Evolutionary conservation across 2,797 vertebrate genomes (phyloP), one percentile per base, ranked within the genome.

Genomic region (Aplochiton taeniatus): DNA sequence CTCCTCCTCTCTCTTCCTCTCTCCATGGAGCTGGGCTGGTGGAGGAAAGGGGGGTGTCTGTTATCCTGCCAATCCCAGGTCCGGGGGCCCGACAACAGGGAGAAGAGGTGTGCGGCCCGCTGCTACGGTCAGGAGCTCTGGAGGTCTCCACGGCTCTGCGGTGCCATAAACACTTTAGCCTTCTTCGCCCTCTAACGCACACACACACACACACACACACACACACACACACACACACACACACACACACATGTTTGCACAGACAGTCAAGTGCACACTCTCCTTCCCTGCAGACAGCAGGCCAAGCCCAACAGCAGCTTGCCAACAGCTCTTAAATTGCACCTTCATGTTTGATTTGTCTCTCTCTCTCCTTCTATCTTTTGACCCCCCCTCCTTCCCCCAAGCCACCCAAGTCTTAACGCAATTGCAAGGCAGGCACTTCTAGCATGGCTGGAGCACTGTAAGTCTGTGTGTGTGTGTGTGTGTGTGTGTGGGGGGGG

Each of bases 401-500:
- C 52, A 59, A 88, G 83, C 80, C 86, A 80, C 81, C 76, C 78
- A 82, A 79, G 78, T 86, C 72, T 85, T 80, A 50, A 68, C 64
- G 74, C 85, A 90, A 88, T 82, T 87, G 85, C 88, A 89, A 88
- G 85, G 86, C 87, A 87, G 83, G 83, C 87, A 88, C 80, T 91
- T 91, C 83, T 84, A 76, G 75, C n/a, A 69, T 72, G 4, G 65
- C 85, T 10, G 80, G 58, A 83, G 82, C 77, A 82, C 72, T 13
- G 64, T 50, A 57, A 18, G 65, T 19, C 74, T 0, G 42, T 44
- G 58, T 64, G 58, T 74, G 72, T 67, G 78, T 73, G 76, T 50
- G 65, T 66, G 42, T 63, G 61, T 44, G 62, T 47, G 52, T 48
- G 31, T 44, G 20, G 69, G 61, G 75, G 73, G 54, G 63, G 51